Evolutionary conservation across 2,797 vertebrate species (phyloP), one percentile per base, ranked within the genome.

Genomic region (Smutsia temminckii): DNA sequence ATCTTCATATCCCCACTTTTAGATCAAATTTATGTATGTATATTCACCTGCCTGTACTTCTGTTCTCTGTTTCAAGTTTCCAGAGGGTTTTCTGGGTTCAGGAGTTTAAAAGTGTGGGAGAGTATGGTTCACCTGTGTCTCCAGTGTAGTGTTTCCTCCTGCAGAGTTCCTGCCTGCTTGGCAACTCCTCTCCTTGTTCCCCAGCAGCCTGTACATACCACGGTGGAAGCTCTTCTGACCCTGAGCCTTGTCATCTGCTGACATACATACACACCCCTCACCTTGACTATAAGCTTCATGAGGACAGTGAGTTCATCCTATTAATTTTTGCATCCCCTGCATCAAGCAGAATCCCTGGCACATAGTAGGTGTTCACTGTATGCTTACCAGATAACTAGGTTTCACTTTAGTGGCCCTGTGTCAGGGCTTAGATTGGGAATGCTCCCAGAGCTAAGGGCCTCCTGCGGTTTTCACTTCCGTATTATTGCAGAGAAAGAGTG

Each of bases 21-120:
- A 46, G 49, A 71, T 85, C 69, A 57, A 23, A 53, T 80, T 63
- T 75, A 34, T 86, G 23, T 34, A 7, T 93, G 79, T 46, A 3
- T 32, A 23, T 77, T 86, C 79, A 75, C 27, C 63, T 49, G 74
- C 23, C 32, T 29, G 13, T 12, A 69, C 64, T 96, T 85, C 90
- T 40, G 64, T 74, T 64, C 61, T 88, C 49, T 61, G 53, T 53
- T 91, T 66, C 29, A 57, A 69, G 63, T 81, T 95, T 84, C 51
- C 4, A n/a, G 85, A n/a, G 40, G 37, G 57, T 69, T 93, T 74
- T 27, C 29, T 32, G 75, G 71, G 74, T 89, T 95, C 86, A 80
- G 75, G 55, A 93, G 95, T 77, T 95, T 78, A 90, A 86, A 90
- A 37, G 21, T 79, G 86, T 37, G 64, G 83, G 91, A 86, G 64